These are phyloP conservation scores for Eueremaeus valkanovi DNA, from an alignment of 2,888 invertebrate species.

Conservation along the genomic window DNA sequence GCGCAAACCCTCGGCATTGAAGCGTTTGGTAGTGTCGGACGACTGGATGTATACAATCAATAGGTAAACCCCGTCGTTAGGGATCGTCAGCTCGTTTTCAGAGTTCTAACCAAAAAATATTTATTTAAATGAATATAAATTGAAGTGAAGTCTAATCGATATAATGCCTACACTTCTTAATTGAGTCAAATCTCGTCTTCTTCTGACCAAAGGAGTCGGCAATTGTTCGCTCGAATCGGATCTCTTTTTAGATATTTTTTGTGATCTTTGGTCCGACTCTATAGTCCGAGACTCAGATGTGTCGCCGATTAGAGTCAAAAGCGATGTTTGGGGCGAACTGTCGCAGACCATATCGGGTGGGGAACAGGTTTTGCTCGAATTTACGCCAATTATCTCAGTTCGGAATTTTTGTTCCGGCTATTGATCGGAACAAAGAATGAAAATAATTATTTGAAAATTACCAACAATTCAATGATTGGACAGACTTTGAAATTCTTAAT, in stretches of 20 bases:
- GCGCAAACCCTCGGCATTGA: slow-evolving; percentile 42
- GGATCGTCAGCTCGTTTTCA: slow-evolving; percentile 51
- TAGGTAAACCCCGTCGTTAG: slow-evolving; percentile 69
- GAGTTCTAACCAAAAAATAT: background rate
- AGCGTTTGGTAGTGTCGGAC: slow-evolving; percentile 31
- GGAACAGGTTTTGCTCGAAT: background rate
- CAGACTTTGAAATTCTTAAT: slow-evolving; percentile 35
- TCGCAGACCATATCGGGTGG: background rate
- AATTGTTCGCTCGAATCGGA: background rate
- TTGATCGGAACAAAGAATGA: background rate
- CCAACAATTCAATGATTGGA: background rate
- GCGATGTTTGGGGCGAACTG: slow-evolving; percentile 11
- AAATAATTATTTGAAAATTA: background rate
- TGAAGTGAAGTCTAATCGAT: background rate
- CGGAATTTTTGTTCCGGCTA: background rate
- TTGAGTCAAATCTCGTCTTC: background rate
- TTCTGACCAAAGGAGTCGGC: slow-evolving; percentile 21
- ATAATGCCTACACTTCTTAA: too few species aligned
- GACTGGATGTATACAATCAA: slow-evolving; percentile 57
- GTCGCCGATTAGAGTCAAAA: background rate
- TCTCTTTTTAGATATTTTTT: background rate
- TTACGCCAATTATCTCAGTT: background rate
- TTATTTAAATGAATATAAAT: background rate
- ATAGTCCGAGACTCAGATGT: background rate
- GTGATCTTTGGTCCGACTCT: background rate